These are phyloP conservation scores for Aleadryas rufinucha DNA, from an alignment of 2,113 vertebrate genomes.

Conservation along the genomic window DNA sequence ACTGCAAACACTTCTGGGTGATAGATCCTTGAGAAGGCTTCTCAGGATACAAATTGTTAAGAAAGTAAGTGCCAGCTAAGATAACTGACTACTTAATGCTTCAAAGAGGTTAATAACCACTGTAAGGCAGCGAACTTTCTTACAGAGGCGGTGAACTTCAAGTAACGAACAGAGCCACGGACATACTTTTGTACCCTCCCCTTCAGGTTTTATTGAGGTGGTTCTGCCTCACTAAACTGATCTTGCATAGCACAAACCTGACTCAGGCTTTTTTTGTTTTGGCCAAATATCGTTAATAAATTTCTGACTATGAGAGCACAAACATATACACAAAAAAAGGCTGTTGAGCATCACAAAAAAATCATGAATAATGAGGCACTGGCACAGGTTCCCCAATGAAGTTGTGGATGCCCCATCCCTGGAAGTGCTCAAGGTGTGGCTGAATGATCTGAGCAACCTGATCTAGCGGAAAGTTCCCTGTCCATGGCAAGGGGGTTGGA, in stretches of 20 bases:
- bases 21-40: neutral
- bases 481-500: neutral
- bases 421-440: neutral
- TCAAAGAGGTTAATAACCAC: neutral
- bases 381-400: neutral
- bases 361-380: neutral
- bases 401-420: neutral
- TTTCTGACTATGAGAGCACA: neutral
- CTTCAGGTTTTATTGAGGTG: neutral
- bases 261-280: neutral
- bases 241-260: neutral
- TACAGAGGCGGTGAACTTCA: neutral
- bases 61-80: neutral
- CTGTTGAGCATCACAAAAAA: neutral
- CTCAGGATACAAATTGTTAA: neutral
- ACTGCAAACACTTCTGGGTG: neutral
- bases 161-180: neutral
- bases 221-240: neutral
- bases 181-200: too few relatives aligned
- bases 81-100: neutral
- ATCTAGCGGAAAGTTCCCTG: neutral
- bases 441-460: neutral
- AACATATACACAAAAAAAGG: neutral
- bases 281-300: neutral
- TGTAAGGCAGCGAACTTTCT: neutral